Conservation (phyloP, 2,113 vertebrate species). For the Macaca fascicularis region T2T-MFA8v1.1 NC_088387.1:82390001-82390500, state of each 20-base stretch:
- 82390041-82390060: background rate
- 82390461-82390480: background rate
- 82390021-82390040: background rate
- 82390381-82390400: slow-evolving; percentile 38
- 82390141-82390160: background rate
- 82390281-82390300: background rate
- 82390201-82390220: background rate
- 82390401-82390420: background rate
- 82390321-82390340: background rate
- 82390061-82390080: background rate
- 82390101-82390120: background rate
- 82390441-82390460: background rate
- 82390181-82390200: background rate
- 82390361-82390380: slow-evolving; percentile 53
- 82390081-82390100: background rate
- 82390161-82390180: background rate
- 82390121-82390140: background rate
- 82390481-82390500: background rate
- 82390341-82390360: slow-evolving; percentile 35
- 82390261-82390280: background rate
- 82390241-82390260: background rate
- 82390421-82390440: slow-evolving; percentile 18
- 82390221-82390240: background rate
- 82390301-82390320: slow-evolving; percentile 21
- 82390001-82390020: background rate